Evolutionary conservation across 2,888 invertebrate species (phyloP), one percentile per base, ranked within the genome.

Genomic region (Lasioglossum oenotherae): DNA sequence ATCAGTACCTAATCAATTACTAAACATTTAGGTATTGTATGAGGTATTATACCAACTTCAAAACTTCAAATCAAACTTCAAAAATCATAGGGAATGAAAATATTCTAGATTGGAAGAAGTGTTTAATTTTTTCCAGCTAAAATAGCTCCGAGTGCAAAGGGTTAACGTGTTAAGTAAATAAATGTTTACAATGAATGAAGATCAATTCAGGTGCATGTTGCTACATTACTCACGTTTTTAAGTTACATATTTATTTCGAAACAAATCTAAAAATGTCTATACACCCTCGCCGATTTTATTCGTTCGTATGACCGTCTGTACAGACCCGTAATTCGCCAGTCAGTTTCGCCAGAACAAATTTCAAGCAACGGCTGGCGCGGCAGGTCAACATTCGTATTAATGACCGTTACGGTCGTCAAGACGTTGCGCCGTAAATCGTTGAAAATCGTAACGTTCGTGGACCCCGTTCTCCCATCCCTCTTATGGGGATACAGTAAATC

Each of bases 401-500:
- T 73, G 84, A 84, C 38, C 27, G 38, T n/a, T 64, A 44, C 44
- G 75, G 64, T 75, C 75, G 72, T 84, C 85, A 85, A 84, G 85
- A 60, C 44, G 38, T 38, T 41, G n/a, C 31, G 57, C 71, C 74
- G 67, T 86, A 86, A 85, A 86, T 82, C 86, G 44, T 19, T 69
- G 76, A 74, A 73, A 86, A 86, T 77, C 86, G 74, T 72, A 72
- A n/a, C 67, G 78, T 79, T 69, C 81, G 78, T 74, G 74, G 67
- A 57, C 80, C 74, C 57, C 49, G 27, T 16, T 23, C 46, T 14
- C 19, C 60, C 27, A 27, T 72, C 27, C 76, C 75, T 69, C 31
- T 60, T 23, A 46, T 12, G 49, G 57, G 69, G 90, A 74, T 82
- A 82, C 82, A 81, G 79, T 90, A 90, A 91, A 91, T 85, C 86